phyloP scores from a whole-genome alignment of 2,797 vertebrate genomes.

The Mormyrops boulengeri region DNA sequence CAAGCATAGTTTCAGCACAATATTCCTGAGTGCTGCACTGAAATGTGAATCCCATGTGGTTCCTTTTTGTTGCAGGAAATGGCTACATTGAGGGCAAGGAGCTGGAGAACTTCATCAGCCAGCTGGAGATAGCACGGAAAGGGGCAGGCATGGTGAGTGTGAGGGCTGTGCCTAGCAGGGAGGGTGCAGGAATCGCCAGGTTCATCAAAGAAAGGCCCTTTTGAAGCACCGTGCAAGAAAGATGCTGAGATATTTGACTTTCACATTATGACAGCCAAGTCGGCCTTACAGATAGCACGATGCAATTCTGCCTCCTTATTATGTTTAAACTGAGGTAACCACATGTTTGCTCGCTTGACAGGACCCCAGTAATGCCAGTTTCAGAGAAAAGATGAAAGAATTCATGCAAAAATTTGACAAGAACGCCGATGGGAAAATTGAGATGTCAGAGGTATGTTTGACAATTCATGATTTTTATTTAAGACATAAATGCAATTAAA shows the following conservation, averaged over 20 bases:
- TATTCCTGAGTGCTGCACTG: not conserved
- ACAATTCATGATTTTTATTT: not conserved
- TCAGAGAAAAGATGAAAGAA: slow-evolving; percentile 90
- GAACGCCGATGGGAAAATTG: slow-evolving; percentile 89
- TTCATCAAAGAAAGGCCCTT: not conserved
- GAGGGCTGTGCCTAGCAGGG: not conserved
- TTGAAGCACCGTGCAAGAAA: not conserved
- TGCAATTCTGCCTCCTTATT: not conserved
- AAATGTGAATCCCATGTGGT: not conserved
- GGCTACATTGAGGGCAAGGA: slow-evolving; percentile 97
- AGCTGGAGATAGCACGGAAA: slow-evolving; percentile 83
- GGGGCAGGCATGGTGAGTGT: slow-evolving; percentile 85
- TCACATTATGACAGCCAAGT: not conserved
- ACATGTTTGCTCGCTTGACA: slow-evolving; percentile 32
- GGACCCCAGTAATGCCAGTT: slow-evolving; percentile 72
- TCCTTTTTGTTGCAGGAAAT: slow-evolving; percentile 67
- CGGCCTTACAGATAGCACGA: not conserved
- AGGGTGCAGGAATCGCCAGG: not conserved
- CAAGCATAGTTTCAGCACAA: not conserved
- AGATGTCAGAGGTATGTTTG: slow-evolving; percentile 85
- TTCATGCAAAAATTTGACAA: slow-evolving; percentile 97
- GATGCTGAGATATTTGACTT: not conserved
- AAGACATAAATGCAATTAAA: not conserved
- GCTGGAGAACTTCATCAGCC: slow-evolving; percentile 91
- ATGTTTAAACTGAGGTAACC: not conserved